Base-by-base conservation (phyloP, 2,113 vertebrate species). In the Scolopax mira region DNA sequence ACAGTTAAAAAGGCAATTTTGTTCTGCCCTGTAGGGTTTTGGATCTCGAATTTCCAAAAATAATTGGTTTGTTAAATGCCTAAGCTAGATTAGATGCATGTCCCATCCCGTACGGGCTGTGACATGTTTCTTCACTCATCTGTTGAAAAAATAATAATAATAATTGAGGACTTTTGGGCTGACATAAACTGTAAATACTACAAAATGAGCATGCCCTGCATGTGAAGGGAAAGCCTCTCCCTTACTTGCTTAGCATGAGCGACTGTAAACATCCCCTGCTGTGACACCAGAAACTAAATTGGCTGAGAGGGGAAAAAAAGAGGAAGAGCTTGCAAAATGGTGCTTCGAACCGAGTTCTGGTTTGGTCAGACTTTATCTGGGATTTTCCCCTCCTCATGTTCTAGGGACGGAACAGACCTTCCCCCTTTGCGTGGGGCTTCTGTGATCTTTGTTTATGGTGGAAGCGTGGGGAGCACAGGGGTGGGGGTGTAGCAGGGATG, bases 401-500 rank as follows among this genome's bases (percentile, higher is more conserved):
- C 88, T 55, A 25, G 87, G 87, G 91, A 79, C 58, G 3, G 27
- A 65, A 14, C 37, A 62, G 62, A 8, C 5, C 16, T 82, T 78
- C 35, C 18, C 5, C 17, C 30, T 79, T 46, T 60, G 42, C 13
- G 0, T 60, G 81, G 88, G 35, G 24, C 13, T 79, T 44, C 44
- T 9, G 6, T 33, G 31, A 1, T 60, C 39, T 35, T 49, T 74
- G 28, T 14, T n/a, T 12, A 0, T 18, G 61, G 35, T 39, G 41
- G 66, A 13, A 11, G 2, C 1, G 33, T n/a, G 39, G 24, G 9
- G 21, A 21, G 42, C 6, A 8, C 46, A 22, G 25, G 31, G 55
- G 9, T 0, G 2, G 35, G n/a, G 64, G 27, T 33, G 18, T 2
- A 65, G 57, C 33, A n/a, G 23, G 44, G 58, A n/a, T 0, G 7